Evolutionary conservation across 2,888 invertebrate species (phyloP), one percentile per base, ranked within the genome.

Genomic region (Leptinotarsa peninsularis): DNA sequence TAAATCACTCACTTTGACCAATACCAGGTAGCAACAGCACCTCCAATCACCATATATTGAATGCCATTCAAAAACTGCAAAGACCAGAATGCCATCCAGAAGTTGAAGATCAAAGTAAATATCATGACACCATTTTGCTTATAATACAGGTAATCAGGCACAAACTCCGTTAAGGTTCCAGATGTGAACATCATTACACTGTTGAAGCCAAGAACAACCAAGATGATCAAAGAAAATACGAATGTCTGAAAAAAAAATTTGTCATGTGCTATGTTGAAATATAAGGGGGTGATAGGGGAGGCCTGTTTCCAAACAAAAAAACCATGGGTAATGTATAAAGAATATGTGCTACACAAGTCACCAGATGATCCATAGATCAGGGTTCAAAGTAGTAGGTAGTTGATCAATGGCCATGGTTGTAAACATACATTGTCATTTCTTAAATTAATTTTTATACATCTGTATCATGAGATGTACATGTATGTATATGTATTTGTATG

Each of bases 21-120:
- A 83, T 91, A 93, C 93, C 93, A 93, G 14, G 88, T 89, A 0
- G 91, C 89, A 4, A 92, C 91, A n/a, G 92, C 89, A 4, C 91
- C 91, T 58, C 92, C 91, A 63, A 93, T 90, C 21, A 92, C 89
- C 87, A 93, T 90, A 83, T 92, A 91, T 81, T 93, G 92, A 80
- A 91, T 91, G 56, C 91, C 92, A 18, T 91, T 86, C 76, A 91
- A 89, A 82, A 92, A 92, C 84, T 93, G 92, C 63, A 89, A 88
- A 49, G 90, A 87, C 90, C 93, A 92, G 76, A 92, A 88, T 71
- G 91, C 88, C n/a, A 91, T 90, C 73, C 92, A 86, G 23, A 89
- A 66, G 78, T 89, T 89, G 82, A 89, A 89, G 86, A 76, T 15
- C 23, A 80, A 68, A 3, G 82, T 75, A 17, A 84, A 82, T 58